phyloP scores from a whole-genome alignment of 2,888 invertebrate genomes.

The Diadegma fenestrale region DNA sequence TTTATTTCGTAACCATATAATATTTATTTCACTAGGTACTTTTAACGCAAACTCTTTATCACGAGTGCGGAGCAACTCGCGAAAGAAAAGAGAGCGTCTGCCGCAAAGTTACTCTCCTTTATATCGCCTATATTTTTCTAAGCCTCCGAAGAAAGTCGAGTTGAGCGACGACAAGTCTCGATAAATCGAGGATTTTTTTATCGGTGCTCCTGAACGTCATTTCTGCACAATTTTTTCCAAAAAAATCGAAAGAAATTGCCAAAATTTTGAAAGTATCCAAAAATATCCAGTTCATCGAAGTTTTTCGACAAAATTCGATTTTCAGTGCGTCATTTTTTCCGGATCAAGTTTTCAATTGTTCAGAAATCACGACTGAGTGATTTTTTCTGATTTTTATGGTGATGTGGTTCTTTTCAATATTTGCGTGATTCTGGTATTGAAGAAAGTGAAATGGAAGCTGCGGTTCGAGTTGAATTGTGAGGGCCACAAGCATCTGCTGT shows the following conservation, averaged over 20 bases:
- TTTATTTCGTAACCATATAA: conserved; percentile 81
- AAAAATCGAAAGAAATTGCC: too few relatives aligned
- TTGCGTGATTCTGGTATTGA: conserved; percentile 16
- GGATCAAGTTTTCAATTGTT: neutral
- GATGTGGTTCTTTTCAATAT: conserved; percentile 7
- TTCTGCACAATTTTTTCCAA: too few relatives aligned
- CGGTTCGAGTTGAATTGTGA: conserved; percentile 66
- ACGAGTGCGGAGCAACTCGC: conserved; percentile 73
- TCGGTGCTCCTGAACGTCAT: neutral
- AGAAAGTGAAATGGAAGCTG: conserved; percentile 55
- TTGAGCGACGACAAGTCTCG: neutral
- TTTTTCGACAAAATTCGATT: too few relatives aligned
- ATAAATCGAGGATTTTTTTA: neutral
- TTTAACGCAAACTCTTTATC: conserved; percentile 76
- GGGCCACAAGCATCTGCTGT: conserved; percentile 73
- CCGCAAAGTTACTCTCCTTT: conserved; percentile 57
- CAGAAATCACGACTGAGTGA: conserved; percentile 59
- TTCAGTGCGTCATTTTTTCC: neutral
- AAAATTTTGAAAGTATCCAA: too few relatives aligned
- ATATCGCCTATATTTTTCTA: conserved; percentile 47
- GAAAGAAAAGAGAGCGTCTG: conserved; percentile 58
- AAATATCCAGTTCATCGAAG: too few relatives aligned
- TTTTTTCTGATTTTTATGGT: conserved; percentile 48
- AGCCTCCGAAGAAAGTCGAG: conserved; percentile 1
- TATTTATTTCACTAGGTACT: conserved; percentile 80